Evolutionary conservation across 2,888 invertebrate species (phyloP), one percentile per base, ranked within the genome.

Genomic region (Nysson spinosus): DNA sequence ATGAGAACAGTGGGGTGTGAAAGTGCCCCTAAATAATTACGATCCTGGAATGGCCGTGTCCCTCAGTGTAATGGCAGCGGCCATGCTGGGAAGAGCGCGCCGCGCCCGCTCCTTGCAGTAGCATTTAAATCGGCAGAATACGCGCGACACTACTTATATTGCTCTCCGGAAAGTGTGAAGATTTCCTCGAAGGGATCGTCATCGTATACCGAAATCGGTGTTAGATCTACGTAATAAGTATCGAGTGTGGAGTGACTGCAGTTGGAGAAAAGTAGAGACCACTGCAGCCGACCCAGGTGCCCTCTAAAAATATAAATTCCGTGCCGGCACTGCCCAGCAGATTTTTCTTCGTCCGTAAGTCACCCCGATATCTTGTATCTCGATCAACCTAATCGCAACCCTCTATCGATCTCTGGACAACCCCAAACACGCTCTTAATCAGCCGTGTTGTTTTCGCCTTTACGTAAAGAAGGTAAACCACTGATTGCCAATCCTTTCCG

Each of bases 241-340:
- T 62, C 40, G 50, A 55, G 40, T 30, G 49, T 44, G 28, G 35
- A n/a, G n/a, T n/a, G 44, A 42, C 46, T 64, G 67, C 52, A 56
- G 56, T 60, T 62, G 32, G 34, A 51, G 55, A 58, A n/a, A 14
- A 54, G 63, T 55, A 62, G 40, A 69, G 66, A 54, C 61, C 51
- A 67, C 64, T 75, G 71, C 72, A 57, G 50, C 56, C 76, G 82
- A 83, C 81, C 84, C 81, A 81, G 84, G 83, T 84, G 80, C 82
- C 82, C 85, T 85, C 85, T 85, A 85, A 85, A 85, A 85, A 85
- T 85, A 85, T 83, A 80, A 82, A 81, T 84, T 84, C 80, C 79
- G 76, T 76, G 78, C 82, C 83, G 83, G 80, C 80, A 77, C 79
- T 79, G 75, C 71, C 78, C 69, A 73, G 74, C 69, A 72, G 69